Base-by-base conservation (phyloP, 2,888 invertebrate species). In the Epirrhoe alternata region DNA sequence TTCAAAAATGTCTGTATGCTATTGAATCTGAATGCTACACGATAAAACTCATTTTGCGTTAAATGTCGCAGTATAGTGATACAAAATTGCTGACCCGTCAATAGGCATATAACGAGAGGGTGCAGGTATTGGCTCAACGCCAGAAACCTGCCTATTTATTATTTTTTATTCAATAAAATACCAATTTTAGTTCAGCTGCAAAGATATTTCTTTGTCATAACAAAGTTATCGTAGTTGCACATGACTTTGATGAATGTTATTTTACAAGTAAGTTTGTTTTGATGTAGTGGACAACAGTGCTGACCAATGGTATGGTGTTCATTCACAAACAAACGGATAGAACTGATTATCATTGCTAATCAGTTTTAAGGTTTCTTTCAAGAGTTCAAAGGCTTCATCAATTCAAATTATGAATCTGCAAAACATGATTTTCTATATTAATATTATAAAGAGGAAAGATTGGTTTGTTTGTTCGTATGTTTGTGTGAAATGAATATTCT, bases 141-240 rank as follows among this genome's bases (percentile, higher is more conserved):
- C 68, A 64, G 35, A 10, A 33, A 49, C 16, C 64, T 33, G 57
- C 57, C 52, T 45, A 57, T 47, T 60, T 58, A 49, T 60, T 51
- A 52, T 60, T 62, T 58, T 35, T 62, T 60, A 67, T 63, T 59
- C 55, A 56, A 60, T 63, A 63, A 63, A 60, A 63, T 63, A 67
- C 60, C 63, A 67, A 67, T 67, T 67, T 63, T 59, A 54, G 50
- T 57, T 31, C 50, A 35, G 30, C 33, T 66, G 47, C 52, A 35
- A 52, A 52, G 61, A 57, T 47, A 66, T 57, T 57, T 66, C 50
- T 49, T 30, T 56, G 49, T 54, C 53, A 54, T 64, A 60, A 55
- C 17, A 50, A 58, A 24, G 38, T 50, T 58, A 35, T 50, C n/a
- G 58, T 35, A 6, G 7, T 17, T 35, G n/a, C n/a, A 38, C n/a